phyloP scores from a whole-genome alignment of 2,113 vertebrate genomes.

The Nanorana parkeri region DNA sequence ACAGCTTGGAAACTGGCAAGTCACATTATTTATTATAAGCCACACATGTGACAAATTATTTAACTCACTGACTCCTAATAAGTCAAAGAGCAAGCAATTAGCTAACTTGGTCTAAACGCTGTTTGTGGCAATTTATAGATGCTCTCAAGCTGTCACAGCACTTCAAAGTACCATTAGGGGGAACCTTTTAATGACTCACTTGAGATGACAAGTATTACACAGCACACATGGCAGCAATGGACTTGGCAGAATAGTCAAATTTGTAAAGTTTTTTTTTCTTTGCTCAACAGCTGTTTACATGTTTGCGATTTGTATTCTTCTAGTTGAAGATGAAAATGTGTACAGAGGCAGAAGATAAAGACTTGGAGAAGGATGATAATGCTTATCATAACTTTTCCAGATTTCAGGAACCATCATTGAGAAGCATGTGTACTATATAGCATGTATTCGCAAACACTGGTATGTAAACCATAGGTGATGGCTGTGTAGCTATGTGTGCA shows the following conservation, averaged over 20 bases:
- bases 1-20: conserved; percentile 76
- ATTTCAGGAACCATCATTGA: background rate
- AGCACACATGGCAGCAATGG: conserved; percentile 75
- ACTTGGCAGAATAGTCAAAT: conserved; percentile 70
- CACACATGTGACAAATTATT: conserved; percentile 95
- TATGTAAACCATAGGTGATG: too few relatives aligned
- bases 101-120: conserved; percentile 87
- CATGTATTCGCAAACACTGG: too few relatives aligned
- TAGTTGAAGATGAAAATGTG: background rate
- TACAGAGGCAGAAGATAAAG: background rate
- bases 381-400: background rate
- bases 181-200: conserved; percentile 81
- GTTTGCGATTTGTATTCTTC: conserved; percentile 63
- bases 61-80: conserved; percentile 89
- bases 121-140: conserved; percentile 90
- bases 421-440: background rate
- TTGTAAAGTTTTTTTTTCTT: conserved; percentile 57
- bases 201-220: conserved; percentile 80
- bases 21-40: conserved; percentile 89
- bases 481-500: too few relatives aligned
- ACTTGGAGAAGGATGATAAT: background rate
- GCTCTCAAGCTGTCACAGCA: conserved; percentile 80
- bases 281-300: conserved; percentile 69
- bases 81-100: conserved; percentile 99
- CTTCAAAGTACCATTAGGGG: conserved; percentile 77